These are phyloP conservation scores for Pangasius krempfi DNA, from an alignment of 2,797 vertebrate genomes.

Conservation along the genomic window DNA sequence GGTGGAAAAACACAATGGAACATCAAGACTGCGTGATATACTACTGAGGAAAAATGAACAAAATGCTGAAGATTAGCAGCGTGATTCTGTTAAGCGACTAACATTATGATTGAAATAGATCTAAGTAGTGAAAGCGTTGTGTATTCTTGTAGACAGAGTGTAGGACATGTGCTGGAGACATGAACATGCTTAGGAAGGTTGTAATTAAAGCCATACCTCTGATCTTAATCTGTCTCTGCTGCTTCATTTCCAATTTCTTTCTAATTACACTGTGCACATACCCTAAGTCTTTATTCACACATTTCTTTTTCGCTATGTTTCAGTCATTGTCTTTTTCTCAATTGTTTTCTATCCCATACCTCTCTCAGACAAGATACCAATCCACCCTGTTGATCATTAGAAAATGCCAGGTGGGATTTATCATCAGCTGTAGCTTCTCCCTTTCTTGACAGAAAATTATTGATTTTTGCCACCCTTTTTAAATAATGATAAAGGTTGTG, in stretches of 20 bases:
- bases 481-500: constrained; percentile 76
- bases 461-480: constrained; percentile 71
- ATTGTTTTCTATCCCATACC: neutral
- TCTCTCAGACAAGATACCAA: constrained; percentile 35
- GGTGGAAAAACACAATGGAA: neutral
- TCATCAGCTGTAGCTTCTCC: constrained; percentile 42
- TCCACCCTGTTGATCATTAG: constrained; percentile 55
- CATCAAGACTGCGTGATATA: neutral
- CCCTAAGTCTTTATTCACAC: constrained; percentile 22
- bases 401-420: constrained; percentile 59
- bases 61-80: neutral
- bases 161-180: neutral
- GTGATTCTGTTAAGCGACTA: neutral
- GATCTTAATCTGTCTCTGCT: constrained; percentile 50
- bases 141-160: neutral
- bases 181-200: neutral
- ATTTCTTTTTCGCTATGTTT: neutral
- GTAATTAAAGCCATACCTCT: constrained; percentile 62
- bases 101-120: neutral
- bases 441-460: constrained; percentile 50
- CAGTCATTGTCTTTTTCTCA: constrained; percentile 19
- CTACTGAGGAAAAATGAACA: neutral
- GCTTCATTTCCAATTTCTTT: constrained; percentile 53
- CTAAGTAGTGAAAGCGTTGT: neutral
- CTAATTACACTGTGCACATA: constrained; percentile 69